A percentile compares a stretch with the other conserved stretches of the same genome.
phyloP scores from a whole-genome alignment of 2,797 vertebrate species.

The Protonibea diacanthus region DNA sequence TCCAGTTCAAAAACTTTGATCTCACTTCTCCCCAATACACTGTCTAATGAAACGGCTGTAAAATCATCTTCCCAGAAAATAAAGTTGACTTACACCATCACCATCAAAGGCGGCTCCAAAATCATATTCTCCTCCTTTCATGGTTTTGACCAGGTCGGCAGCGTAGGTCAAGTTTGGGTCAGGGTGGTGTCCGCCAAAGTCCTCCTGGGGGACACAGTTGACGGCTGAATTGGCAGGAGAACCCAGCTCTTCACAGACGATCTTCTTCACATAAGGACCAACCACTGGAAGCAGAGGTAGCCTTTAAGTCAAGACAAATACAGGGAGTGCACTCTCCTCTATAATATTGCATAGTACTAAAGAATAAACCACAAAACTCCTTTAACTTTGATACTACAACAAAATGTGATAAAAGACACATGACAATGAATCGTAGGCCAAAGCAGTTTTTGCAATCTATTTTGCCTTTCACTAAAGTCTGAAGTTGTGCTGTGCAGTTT shows the following conservation, averaged over 20 bases:
- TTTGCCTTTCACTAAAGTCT: not conserved
- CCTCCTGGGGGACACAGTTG: constrained; percentile 93
- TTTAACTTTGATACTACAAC: not conserved
- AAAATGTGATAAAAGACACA: not conserved
- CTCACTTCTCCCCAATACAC: not conserved
- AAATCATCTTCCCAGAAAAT: not conserved
- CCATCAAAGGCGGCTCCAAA: constrained; percentile 98
- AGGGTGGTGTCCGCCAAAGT: constrained; percentile 98
- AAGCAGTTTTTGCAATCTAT: not conserved
- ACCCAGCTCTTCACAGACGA: constrained; percentile 96
- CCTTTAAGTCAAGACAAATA: not conserved
- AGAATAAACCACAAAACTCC: not conserved
- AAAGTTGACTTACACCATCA: constrained; percentile 90
- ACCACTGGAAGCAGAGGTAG: constrained; percentile 85
- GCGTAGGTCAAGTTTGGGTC: constrained; percentile 98
- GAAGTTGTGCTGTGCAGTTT: not conserved
- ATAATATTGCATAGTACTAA: too few relatives aligned
- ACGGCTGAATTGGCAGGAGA: constrained; percentile 94
- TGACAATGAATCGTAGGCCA: too few relatives aligned
- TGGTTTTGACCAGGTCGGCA: constrained; percentile 94
- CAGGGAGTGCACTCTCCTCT: not conserved
- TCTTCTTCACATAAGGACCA: constrained; percentile 97
- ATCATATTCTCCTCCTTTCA: constrained; percentile 97
- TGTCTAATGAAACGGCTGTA: constrained; percentile 1
- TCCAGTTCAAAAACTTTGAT: constrained; percentile 10